Conservation (phyloP, 2,797 vertebrate species). For the Falco rusticolus region DNA sequence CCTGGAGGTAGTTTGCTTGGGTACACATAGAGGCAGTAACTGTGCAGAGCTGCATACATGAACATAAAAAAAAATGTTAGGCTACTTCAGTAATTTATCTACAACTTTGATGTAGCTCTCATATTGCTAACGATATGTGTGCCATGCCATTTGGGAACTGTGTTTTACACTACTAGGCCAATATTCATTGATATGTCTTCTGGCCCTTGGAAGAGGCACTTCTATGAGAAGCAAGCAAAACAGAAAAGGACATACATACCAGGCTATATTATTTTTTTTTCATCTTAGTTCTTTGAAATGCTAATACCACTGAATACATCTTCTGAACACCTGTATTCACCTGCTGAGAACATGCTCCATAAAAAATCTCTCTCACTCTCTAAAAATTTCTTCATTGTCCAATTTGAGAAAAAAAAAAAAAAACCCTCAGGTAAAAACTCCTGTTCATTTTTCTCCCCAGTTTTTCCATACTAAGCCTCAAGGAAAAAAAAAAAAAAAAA, state of each 20-base stretch:
- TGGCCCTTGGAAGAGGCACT: neutral
- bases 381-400: neutral
- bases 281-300: neutral
- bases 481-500: too few relatives aligned
- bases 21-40: neutral
- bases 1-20: neutral
- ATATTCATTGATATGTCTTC: neutral
- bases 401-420: neutral
- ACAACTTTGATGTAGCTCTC: conserved; percentile 46
- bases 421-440: neutral
- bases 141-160: conserved; percentile 36
- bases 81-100: conserved; percentile 13
- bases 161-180: conserved; percentile 1
- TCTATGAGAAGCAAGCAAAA: neutral
- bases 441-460: neutral
- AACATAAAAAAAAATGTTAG: neutral
- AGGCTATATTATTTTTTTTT: neutral
- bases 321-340: neutral
- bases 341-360: neutral
- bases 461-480: neutral
- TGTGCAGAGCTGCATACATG: neutral
- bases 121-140: neutral
- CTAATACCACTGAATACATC: neutral
- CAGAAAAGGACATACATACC: neutral
- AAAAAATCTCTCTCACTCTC: neutral